Conservation (phyloP, 2,113 vertebrate species). For the Brachionichthys hirsutus region DNA sequence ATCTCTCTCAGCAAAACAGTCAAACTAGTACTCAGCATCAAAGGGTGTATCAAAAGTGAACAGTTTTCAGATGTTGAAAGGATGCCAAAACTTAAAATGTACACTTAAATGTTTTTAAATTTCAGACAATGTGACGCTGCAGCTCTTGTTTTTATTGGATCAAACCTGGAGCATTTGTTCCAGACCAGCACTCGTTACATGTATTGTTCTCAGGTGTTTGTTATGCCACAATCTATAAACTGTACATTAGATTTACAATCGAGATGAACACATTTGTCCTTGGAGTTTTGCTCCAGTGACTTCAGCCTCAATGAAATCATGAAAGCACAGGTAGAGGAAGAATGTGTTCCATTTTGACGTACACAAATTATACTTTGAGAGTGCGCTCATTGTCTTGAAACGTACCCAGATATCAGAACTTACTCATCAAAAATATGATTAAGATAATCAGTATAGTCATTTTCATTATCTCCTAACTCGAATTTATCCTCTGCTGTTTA, state of each 20-base stretch:
- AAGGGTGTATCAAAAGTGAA: too few relatives aligned
- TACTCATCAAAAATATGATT: conserved; percentile 41
- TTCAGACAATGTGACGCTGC: neutral
- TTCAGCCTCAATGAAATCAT: conserved; percentile 28
- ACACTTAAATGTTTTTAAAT: too few relatives aligned
- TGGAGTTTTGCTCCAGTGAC: conserved; percentile 29
- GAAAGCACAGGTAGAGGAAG: conserved; percentile 3
- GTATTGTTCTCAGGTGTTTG: conserved; percentile 32
- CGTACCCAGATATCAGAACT: conserved; percentile 21
- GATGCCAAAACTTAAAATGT: too few relatives aligned
- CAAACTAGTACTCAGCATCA: too few relatives aligned
- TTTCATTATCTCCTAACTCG: conserved; percentile 50
- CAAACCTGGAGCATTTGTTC: conserved; percentile 2
- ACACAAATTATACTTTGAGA: conserved; percentile 24
- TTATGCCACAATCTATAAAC: conserved; percentile 42
- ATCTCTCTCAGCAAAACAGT: too few relatives aligned
- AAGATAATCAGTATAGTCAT: conserved; percentile 48
- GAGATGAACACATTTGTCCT: conserved; percentile 36
- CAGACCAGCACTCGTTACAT: neutral
- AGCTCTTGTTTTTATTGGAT: neutral
- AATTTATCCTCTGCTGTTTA: conserved; percentile 57
- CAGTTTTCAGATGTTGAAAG: too few relatives aligned
- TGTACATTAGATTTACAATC: conserved; percentile 30
- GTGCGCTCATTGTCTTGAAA: neutral
- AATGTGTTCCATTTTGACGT: conserved; percentile 8